Conservation (phyloP, 1,140 invertebrate genomes). For the Hyphantria cunea region DNA sequence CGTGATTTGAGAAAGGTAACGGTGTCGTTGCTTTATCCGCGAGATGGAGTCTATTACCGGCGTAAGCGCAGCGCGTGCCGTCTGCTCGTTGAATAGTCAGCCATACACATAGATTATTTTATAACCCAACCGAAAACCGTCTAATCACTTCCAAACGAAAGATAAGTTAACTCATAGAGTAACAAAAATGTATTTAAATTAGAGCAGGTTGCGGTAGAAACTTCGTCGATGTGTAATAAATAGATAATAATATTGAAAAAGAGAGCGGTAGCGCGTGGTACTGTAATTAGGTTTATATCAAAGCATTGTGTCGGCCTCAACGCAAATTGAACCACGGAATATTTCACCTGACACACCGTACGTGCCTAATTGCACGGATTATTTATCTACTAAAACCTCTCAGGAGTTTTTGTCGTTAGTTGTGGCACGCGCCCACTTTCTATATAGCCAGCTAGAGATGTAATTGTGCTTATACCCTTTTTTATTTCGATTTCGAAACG, state of each 20-base stretch:
- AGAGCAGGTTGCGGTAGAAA: neutral
- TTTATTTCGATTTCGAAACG: conserved; percentile 59
- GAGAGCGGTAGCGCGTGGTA: conserved; percentile 51
- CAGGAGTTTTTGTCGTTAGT: conserved; percentile 58
- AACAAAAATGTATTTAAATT: conserved; percentile 24
- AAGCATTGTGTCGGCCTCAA: conserved; percentile 54
- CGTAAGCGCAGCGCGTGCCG: conserved; percentile 47
- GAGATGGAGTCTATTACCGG: conserved; percentile 71
- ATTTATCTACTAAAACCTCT: conserved; percentile 61
- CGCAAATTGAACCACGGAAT: conserved; percentile 69
- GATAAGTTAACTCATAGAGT: conserved; percentile 5
- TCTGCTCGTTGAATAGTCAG: conserved; percentile 14
- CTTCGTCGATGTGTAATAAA: conserved; percentile 3
- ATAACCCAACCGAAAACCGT: conserved; percentile 41
- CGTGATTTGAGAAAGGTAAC: conserved; percentile 80
- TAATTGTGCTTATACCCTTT: conserved; percentile 69
- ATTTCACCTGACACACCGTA: conserved; percentile 70
- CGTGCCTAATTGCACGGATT: conserved; percentile 78
- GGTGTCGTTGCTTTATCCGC: conserved; percentile 77
- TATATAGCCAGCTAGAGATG: conserved; percentile 63
- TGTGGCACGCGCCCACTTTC: conserved; percentile 74
- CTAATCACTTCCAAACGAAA: conserved; percentile 29
- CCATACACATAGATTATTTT: conserved; percentile 42
- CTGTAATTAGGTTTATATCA: conserved; percentile 61
- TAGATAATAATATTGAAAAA: conserved; percentile 42